phyloP scores from a whole-genome alignment of 2,797 vertebrate genomes.

The Smutsia temminckii region DNA sequence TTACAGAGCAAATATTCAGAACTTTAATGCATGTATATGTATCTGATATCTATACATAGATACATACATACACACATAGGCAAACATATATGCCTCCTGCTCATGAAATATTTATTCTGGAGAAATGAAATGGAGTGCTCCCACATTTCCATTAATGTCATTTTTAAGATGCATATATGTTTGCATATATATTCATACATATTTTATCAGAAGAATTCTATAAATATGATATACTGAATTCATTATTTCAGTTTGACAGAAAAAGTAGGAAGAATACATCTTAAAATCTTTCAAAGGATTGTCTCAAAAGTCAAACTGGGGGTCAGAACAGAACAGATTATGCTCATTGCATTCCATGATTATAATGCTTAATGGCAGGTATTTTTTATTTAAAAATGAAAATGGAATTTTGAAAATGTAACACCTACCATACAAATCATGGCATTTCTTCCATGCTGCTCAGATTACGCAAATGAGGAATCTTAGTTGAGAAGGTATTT shows the following conservation, averaged over 20 bases:
- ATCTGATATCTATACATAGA: background rate
- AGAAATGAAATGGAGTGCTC: background rate
- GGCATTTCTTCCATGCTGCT: background rate
- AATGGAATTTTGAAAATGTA: background rate
- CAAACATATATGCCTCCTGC: background rate
- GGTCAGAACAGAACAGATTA: background rate
- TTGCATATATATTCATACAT: background rate
- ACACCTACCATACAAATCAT: background rate
- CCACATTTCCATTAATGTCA: slow-evolving; percentile 24
- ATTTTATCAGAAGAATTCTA: slow-evolving; percentile 3
- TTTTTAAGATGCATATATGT: slow-evolving; percentile 29
- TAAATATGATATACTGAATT: slow-evolving; percentile 22
- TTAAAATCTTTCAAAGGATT: background rate
- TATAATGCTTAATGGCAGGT: background rate
- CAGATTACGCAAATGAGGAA: background rate
- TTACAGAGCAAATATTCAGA: background rate
- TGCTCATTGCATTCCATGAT: background rate
- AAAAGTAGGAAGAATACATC: slow-evolving; percentile 17
- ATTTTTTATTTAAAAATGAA: background rate
- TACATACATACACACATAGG: background rate
- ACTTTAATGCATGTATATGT: background rate
- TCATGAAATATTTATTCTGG: slow-evolving; percentile 53
- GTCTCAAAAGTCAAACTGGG: background rate
- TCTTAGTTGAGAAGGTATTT: background rate
- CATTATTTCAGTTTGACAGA: slow-evolving; percentile 18